Conservation (phyloP, 2,888 invertebrate species). For the Parelbella ahira region DNA sequence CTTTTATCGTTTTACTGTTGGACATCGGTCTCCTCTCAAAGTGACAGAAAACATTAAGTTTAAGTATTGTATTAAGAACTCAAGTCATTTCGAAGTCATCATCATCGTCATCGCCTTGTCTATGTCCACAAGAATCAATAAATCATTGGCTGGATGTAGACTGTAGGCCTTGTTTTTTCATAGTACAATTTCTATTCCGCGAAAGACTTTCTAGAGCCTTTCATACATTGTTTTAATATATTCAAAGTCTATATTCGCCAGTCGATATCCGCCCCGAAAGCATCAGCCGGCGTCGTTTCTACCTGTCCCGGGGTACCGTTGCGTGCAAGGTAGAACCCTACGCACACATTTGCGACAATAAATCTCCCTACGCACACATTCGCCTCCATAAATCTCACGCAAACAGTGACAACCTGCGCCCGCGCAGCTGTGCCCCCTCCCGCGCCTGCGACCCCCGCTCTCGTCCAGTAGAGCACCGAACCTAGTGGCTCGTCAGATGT, state of each 20-base stretch:
- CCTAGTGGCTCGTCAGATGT: slow-evolving; percentile 65
- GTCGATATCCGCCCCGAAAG: slow-evolving; percentile 63
- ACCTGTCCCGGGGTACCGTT: slow-evolving; percentile 75
- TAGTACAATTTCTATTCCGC: slow-evolving; percentile 27
- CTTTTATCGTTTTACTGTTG: too few species aligned
- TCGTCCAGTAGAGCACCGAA: slow-evolving; percentile 61
- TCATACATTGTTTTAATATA: slow-evolving; percentile 26
- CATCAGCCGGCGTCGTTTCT: slow-evolving; percentile 62
- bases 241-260: slow-evolving; percentile 58
- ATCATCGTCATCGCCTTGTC: too few species aligned
- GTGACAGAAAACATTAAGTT: too few species aligned
- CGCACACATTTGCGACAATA: too few species aligned
- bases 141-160: too few species aligned
- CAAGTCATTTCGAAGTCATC: too few species aligned
- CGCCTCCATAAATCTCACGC: slow-evolving; percentile 31
- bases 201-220: slow-evolving; percentile 30
- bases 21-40: too few species aligned
- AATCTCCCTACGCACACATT: slow-evolving; percentile 37
- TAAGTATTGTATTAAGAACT: too few species aligned
- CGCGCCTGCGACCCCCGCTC: slow-evolving; percentile 38
- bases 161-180: too few species aligned
- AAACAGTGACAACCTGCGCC: slow-evolving; percentile 35
- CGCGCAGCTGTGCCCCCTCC: slow-evolving; percentile 49
- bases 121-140: too few species aligned
- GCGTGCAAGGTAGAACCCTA: slow-evolving; percentile 64